Conservation (phyloP, 2,113 vertebrate species). For the Callipepla californica region DNA sequence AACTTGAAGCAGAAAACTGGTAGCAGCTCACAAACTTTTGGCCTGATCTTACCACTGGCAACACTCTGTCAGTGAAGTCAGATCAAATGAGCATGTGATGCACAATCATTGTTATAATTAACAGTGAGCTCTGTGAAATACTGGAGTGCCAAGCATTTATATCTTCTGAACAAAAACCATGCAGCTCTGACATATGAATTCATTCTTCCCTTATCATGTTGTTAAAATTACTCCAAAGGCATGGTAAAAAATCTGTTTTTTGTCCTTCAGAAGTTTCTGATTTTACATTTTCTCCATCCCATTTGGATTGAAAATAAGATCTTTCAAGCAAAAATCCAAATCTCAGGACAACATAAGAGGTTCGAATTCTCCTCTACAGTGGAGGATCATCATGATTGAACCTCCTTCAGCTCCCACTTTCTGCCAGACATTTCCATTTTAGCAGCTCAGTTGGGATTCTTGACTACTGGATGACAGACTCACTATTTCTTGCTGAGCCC, state of each 20-base stretch:
- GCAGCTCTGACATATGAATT: not conserved
- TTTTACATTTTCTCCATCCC: not conserved
- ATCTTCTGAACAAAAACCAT: not conserved
- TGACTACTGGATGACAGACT: not conserved
- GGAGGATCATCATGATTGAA: not conserved
- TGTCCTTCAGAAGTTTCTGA: not conserved
- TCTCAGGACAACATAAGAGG: not conserved
- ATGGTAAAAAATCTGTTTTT: not conserved
- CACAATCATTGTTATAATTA: not conserved
- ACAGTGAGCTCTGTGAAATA: not conserved
- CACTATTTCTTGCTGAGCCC: slow-evolving; percentile 37
- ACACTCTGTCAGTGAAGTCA: not conserved
- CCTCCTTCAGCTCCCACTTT: not conserved
- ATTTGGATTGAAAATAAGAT: not conserved
- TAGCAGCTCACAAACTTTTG: not conserved
- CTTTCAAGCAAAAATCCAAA: not conserved
- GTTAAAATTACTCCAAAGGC: not conserved
- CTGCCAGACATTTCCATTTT: not conserved
- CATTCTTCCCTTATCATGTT: not conserved
- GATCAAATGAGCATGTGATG: not conserved
- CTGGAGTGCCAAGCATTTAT: not conserved
- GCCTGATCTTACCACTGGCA: not conserved
- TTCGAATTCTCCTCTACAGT: not conserved
- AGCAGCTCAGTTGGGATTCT: not conserved
- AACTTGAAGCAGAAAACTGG: not conserved